Conservation (phyloP, 2,888 invertebrate genomes). For the Lithophane socia region DNA sequence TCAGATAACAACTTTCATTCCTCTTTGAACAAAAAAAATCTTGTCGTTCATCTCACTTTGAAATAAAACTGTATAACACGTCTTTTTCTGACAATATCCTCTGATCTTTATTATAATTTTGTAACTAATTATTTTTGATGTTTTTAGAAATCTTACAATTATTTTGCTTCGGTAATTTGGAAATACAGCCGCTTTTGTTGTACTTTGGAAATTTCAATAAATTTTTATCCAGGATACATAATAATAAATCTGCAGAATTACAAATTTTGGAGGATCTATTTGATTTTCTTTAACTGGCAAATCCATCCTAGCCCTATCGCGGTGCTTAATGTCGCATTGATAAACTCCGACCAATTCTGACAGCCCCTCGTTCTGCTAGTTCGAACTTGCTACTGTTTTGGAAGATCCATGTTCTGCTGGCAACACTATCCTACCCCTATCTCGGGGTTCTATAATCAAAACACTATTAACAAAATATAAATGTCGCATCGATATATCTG, state of each 20-base stretch:
- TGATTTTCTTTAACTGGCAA: not conserved
- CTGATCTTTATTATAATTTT: not conserved
- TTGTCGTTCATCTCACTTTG: not conserved
- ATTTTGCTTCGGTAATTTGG: not conserved
- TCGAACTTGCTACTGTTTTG: no score
- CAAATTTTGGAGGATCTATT: not conserved
- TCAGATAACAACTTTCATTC: not conserved
- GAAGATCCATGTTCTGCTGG: no score
- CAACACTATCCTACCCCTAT: not conserved
- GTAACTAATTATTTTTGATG: not conserved
- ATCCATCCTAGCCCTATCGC: conserved; percentile 1
- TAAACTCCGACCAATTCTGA: conserved; percentile 67
- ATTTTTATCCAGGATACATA: no score
- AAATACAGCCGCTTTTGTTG: not conserved
- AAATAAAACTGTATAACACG: not conserved
- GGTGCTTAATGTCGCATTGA: conserved; percentile 81
- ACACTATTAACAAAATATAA: conserved; percentile 75
- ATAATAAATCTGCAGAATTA: not conserved
- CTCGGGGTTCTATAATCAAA: conserved; percentile 67
- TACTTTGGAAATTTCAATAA: not conserved
- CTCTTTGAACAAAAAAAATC: not conserved
- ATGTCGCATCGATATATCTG: conserved; percentile 87
- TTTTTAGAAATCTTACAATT: conserved; percentile 13
- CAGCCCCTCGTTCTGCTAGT: no score
- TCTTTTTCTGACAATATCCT: not conserved